phyloP scores from a whole-genome alignment of 1,140 invertebrate genomes.

The Propsilocerus akamusi region DNA sequence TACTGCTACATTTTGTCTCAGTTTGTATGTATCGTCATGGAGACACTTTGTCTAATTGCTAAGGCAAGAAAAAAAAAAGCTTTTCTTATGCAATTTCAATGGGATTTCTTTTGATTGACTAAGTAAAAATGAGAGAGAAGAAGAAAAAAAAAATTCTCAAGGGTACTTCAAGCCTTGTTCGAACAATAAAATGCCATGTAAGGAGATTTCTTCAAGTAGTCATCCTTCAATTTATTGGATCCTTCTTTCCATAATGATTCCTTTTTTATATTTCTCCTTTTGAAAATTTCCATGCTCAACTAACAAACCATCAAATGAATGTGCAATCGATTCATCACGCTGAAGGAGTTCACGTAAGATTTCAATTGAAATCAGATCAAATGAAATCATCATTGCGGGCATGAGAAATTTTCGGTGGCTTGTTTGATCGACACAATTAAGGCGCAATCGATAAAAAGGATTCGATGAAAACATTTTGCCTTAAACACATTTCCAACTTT shows the following conservation, averaged over 20 bases:
- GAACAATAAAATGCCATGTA: not conserved
- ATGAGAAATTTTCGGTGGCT: not conserved
- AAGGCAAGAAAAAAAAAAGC: too few species aligned
- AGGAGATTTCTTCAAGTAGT: not conserved
- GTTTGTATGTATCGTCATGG: too few species aligned
- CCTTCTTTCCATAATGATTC: not conserved
- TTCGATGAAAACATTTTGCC: not conserved
- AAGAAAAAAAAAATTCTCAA: not conserved
- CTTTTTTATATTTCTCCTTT: not conserved
- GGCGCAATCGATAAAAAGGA: not conserved
- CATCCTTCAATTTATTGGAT: not conserved
- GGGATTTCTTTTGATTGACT: too few species aligned
- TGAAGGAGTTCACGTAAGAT: not conserved
- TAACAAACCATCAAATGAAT: slow-evolving; percentile 4
- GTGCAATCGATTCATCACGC: slow-evolving; percentile 2
- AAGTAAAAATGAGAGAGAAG: not conserved
- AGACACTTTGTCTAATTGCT: too few species aligned
- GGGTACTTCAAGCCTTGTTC: not conserved
- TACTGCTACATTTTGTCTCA: too few species aligned
- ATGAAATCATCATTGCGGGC: too few species aligned
- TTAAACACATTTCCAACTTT: not conserved
- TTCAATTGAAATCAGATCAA: not conserved
- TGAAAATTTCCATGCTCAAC: not conserved
- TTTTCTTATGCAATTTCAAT: too few species aligned
- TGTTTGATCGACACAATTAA: not conserved